Evolutionary conservation across 2,888 invertebrate species (phyloP), one percentile per base, ranked within the genome.

Genomic region (Phragmatobia fuliginosa): DNA sequence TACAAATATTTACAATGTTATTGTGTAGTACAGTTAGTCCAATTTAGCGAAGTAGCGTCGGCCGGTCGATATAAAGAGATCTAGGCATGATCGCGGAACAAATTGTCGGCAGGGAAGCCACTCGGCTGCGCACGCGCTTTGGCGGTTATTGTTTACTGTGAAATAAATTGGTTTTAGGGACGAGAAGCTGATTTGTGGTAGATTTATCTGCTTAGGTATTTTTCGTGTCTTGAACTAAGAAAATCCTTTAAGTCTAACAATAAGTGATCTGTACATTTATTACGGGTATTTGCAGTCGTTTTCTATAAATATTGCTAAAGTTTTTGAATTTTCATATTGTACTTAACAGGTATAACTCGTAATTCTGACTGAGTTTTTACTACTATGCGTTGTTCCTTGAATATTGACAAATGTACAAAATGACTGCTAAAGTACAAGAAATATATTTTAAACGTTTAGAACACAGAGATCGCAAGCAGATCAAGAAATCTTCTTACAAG

Each of bases 11-110:
- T 74, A 80, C 80, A 80, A 80, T 77, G 74, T 69, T 56, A 67
- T 60, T 65, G 41, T 68, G 58, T 67, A 62, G 83, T 90, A 91
- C 93, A 89, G 93, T 91, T 92, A 92, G 85, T 88, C 84, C 91
- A 91, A 93, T 93, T 91, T 90, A 88, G 79, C 80, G 64, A 79
- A 77, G 74, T 81, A 56, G 75, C 28, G 79, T 74, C 82, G 76
- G 75, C 78, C 66, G 77, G 70, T 84, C 85, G 85, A 81, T 82
- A 79, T 84, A 80, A 65, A 65, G 87, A 90, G 92, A 92, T 92
- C 89, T 88, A 88, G 89, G 89, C 89, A 85, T 82, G 90, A 90
- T 90, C 86, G 83, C 73, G 74, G 79, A 85, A 88, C 89, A 89
- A 91, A 90, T 90, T 90, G 91, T 84, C 75, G 80, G 83, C 74